phyloP scores from a whole-genome alignment of 2,888 invertebrate genomes.

The Drosophila parthenogenetica region DNA sequence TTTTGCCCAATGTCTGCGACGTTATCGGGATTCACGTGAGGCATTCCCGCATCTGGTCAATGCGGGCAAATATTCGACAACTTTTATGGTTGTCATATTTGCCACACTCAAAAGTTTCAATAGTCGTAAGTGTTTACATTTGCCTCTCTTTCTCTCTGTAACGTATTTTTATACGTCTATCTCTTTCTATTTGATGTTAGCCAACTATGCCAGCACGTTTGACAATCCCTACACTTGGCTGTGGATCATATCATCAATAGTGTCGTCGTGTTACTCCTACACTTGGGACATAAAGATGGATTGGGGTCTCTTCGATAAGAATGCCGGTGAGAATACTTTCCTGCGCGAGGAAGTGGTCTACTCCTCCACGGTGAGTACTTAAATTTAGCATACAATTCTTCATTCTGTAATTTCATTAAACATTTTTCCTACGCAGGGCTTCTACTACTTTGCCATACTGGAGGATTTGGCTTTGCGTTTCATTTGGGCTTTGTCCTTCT shows the following conservation, averaged over 20 bases:
- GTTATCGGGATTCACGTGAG: slow-evolving; percentile 97
- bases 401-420: too few relatives aligned
- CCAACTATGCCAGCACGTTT: slow-evolving; percentile 87
- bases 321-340: slow-evolving; percentile 95
- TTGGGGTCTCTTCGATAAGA: slow-evolving; percentile 98
- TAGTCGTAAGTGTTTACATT: slow-evolving; percentile 86
- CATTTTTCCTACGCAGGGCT: slow-evolving; percentile 87
- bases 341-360: slow-evolving; percentile 98
- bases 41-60: slow-evolving; percentile 98
- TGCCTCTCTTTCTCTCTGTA: neutral
- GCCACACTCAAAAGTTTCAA: slow-evolving; percentile 89
- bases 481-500: slow-evolving; percentile 95
- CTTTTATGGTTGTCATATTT: slow-evolving; percentile 97
- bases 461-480: slow-evolving; percentile 97
- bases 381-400: too few relatives aligned
- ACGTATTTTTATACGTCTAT: neutral
- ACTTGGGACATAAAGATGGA: slow-evolving; percentile 99
- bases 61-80: slow-evolving; percentile 99
- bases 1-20: slow-evolving; percentile 97
- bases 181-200: slow-evolving; percentile 81
- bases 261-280: slow-evolving; percentile 97
- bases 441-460: slow-evolving; percentile 97
- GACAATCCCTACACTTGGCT: slow-evolving; percentile 94
- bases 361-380: slow-evolving; percentile 91
- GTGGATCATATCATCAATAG: slow-evolving; percentile 93